Percentiles rank a stretch among this genome's conserved stretches.
Conservation (phyloP, 2,113 vertebrate genomes). For the Otocyon megalotis region DNA sequence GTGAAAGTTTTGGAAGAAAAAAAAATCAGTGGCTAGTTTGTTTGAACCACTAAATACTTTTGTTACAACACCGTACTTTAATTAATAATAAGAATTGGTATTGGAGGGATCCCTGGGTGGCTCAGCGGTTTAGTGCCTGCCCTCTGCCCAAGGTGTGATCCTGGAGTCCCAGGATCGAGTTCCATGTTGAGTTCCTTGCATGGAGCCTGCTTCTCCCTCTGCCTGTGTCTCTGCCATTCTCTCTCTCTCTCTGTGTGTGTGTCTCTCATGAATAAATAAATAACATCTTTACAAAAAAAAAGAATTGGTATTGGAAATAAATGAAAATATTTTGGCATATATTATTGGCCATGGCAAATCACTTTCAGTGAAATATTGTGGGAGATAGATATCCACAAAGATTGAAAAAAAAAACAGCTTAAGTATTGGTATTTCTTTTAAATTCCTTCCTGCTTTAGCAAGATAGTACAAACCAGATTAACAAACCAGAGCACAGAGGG, state of each 20-base stretch:
- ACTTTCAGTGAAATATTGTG: neutral
- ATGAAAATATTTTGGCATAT: neutral
- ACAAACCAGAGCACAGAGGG: neutral
- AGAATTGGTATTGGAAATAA: neutral
- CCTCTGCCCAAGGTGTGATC: too few relatives aligned
- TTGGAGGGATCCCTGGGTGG: neutral
- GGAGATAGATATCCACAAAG: neutral
- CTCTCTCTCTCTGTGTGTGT: too few relatives aligned
- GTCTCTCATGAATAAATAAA: too few relatives aligned
- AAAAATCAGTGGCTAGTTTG: neutral
- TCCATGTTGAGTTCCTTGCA: too few relatives aligned
- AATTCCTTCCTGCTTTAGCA: neutral
- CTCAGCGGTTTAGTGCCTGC: too few relatives aligned
- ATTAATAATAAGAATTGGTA: neutral
- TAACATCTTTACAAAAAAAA: too few relatives aligned
- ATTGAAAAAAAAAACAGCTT: neutral
- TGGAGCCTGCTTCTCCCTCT: too few relatives aligned
- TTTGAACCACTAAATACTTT: neutral
- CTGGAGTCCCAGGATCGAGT: too few relatives aligned
- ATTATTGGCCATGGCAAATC: neutral
- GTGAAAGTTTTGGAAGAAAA: neutral
- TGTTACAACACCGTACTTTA: neutral
- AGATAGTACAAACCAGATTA: neutral
- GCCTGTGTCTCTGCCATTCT: too few relatives aligned
- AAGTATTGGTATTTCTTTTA: neutral